Percentiles rank a stretch among this genome's conserved stretches.
Evolutionary conservation across 1,140 invertebrate genomes (phyloP).

Genomic region (Trigoniulus corallinus): DNA sequence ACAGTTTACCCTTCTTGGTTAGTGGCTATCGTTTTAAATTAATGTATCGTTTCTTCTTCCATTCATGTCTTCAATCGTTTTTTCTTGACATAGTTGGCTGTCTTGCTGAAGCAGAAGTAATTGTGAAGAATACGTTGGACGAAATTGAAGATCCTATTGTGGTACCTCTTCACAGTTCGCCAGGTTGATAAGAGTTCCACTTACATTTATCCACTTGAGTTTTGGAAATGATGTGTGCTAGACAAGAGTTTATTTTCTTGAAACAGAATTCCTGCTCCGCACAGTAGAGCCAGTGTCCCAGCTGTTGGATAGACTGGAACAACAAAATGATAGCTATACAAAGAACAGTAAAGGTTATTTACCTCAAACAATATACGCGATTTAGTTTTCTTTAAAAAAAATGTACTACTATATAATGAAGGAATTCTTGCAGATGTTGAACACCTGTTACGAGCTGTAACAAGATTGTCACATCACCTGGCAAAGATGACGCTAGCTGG

Average conservation of each 20-base stretch:
- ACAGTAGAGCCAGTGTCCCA: conserved; percentile 26
- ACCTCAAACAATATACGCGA: no score
- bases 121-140: conserved; percentile 41
- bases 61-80: neutral
- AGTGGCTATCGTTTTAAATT: no score
- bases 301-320: conserved; percentile 24
- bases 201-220: neutral
- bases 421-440: conserved; percentile 11
- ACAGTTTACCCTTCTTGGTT: neutral
- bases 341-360: neutral
- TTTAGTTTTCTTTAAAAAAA: no score
- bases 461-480: conserved; percentile 20
- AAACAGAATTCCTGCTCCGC: neutral
- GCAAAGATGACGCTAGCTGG: conserved; percentile 21
- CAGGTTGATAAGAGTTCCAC: conserved; percentile 26
- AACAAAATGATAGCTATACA: neutral
- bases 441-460: conserved; percentile 9
- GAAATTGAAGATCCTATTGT: conserved; percentile 51
- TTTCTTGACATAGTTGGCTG: conserved; percentile 31
- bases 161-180: conserved; percentile 45
- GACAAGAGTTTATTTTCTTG: neutral
- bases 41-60: no score
- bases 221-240: no score
- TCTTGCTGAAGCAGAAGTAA: conserved; percentile 38
- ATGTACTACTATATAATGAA: neutral